Conservation (phyloP, 2,888 invertebrate species). For the Diarsia rubi region DNA sequence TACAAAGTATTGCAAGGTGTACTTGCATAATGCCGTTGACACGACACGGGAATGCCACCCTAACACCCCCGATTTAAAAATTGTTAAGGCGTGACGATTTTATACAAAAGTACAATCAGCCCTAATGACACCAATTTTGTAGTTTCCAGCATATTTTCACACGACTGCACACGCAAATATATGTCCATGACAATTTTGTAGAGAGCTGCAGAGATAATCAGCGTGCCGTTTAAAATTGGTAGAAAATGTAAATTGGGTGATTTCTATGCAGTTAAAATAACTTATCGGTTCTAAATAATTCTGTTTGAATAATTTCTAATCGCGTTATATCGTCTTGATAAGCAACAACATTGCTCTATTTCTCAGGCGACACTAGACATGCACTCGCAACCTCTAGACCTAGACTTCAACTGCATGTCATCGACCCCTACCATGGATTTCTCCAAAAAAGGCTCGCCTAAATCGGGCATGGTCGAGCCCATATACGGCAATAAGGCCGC, state of each 20-base stretch:
- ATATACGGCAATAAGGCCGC: conserved; percentile 88
- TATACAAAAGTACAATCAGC: not conserved
- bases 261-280: not conserved
- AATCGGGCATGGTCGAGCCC: conserved; percentile 84
- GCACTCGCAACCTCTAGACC: conserved; percentile 86
- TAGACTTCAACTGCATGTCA: conserved; percentile 88
- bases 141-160: conserved; percentile 50
- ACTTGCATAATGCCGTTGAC: conserved; percentile 9
- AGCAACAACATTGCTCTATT: conserved; percentile 25
- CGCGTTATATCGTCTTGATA: not conserved
- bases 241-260: conserved; percentile 31
- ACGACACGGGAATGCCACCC: not conserved
- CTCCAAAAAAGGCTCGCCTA: conserved; percentile 86
- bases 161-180: conserved; percentile 56
- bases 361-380: conserved; percentile 85
- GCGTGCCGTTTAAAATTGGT: conserved; percentile 41
- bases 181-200: conserved; percentile 47
- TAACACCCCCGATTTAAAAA: conserved; percentile 1
- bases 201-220: conserved; percentile 37
- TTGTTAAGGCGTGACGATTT: conserved; percentile 21
- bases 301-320: not conserved
- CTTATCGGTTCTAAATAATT: not conserved
- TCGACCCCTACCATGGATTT: conserved; percentile 88
- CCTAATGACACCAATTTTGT: conserved; percentile 43
- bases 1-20: not conserved